Conservation (phyloP, 2,888 invertebrate species). For the Cyclophora punctaria region DNA sequence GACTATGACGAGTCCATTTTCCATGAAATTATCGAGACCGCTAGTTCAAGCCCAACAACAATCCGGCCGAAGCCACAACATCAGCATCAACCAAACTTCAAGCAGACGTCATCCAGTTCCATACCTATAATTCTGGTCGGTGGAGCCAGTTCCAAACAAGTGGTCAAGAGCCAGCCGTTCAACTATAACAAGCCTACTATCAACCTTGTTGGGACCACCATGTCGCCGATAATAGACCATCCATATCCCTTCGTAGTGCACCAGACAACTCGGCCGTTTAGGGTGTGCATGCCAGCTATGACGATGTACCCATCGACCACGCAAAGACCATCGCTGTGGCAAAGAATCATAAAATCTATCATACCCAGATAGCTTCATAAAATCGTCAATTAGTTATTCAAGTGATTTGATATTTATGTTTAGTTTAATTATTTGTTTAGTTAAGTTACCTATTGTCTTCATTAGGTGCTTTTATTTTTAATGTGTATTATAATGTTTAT, state of each 20-base stretch:
- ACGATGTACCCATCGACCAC: slow-evolving; percentile 35
- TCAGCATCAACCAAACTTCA: slow-evolving; percentile 4
- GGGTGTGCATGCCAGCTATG: slow-evolving; percentile 47
- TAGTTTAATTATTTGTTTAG: not conserved
- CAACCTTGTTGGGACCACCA: slow-evolving; percentile 53
- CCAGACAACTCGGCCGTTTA: slow-evolving; percentile 33
- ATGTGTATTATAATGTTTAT: too few relatives aligned
- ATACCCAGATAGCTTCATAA: slow-evolving; percentile 38
- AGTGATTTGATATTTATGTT: not conserved
- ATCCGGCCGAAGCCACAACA: slow-evolving; percentile 14
- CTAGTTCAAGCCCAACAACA: slow-evolving; percentile 22
- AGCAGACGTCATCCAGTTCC: slow-evolving; percentile 31
- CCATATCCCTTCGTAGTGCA: slow-evolving; percentile 58
- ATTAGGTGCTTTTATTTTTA: too few relatives aligned
- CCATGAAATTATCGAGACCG: slow-evolving; percentile 56
- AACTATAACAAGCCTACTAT: slow-evolving; percentile 43
- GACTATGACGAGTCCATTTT: slow-evolving; percentile 65
- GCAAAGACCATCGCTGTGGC: slow-evolving; percentile 43
- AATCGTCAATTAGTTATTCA: not conserved
- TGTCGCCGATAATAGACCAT: slow-evolving; percentile 48
- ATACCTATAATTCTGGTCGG: slow-evolving; percentile 53
- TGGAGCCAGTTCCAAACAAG: slow-evolving; percentile 47
- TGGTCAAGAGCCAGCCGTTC: slow-evolving; percentile 40
- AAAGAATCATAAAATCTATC: slow-evolving; percentile 49
- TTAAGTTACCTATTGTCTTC: not conserved